phyloP scores from a whole-genome alignment of 53 echinoderm and acorn worm species.

The Echinometra lucunter region DNA sequence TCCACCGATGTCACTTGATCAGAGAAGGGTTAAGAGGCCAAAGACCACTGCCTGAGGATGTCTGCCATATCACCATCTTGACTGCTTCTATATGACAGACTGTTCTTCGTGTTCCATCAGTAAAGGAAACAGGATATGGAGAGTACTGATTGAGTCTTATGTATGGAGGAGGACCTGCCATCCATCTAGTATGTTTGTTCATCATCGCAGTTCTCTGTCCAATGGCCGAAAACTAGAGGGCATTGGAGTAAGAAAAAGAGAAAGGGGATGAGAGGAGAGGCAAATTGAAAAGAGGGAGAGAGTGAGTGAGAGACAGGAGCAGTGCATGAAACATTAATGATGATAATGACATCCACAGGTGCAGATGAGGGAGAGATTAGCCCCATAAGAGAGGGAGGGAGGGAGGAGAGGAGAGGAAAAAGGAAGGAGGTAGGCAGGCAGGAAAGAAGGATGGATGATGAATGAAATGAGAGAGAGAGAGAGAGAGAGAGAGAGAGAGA shows the following conservation, averaged over 20 bases:
- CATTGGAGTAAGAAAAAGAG: not conserved
- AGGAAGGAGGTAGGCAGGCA: not conserved
- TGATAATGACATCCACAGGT: no score
- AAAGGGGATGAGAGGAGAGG: not conserved
- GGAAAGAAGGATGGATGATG: not conserved
- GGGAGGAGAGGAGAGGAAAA: not conserved
- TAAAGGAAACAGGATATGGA: not conserved
- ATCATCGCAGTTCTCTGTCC: conserved; percentile 99
- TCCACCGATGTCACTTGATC: not conserved
- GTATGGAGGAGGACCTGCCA: not conserved
- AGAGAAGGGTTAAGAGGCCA: not conserved
- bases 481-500: not conserved
- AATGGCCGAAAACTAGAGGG: conserved; percentile 92
- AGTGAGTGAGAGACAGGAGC: not conserved
- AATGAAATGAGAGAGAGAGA: not conserved
- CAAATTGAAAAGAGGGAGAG: no score
- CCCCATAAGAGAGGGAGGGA: not conserved
- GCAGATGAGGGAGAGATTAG: no score
- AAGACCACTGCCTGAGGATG: not conserved
- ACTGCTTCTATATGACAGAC: not conserved
- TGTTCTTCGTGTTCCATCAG: not conserved
- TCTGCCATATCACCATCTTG: not conserved
- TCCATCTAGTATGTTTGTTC: conserved; percentile 85
- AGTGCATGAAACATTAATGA: not conserved
- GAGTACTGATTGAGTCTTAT: conserved; percentile 19